Evolutionary conservation across 2,797 vertebrate genomes (phyloP).

Genomic region (Acomys russatus): DNA sequence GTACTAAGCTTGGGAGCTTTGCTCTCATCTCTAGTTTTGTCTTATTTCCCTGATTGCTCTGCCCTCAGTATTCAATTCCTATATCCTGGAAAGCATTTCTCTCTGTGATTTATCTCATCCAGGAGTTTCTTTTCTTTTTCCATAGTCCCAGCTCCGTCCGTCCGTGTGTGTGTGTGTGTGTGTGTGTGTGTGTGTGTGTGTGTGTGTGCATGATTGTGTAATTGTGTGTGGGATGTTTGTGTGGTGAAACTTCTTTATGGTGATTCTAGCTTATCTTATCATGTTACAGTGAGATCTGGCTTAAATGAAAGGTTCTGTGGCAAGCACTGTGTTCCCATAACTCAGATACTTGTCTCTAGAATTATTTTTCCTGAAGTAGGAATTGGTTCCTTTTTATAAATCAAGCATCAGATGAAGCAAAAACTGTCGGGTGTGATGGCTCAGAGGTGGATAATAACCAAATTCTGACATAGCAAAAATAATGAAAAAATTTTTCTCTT

Average conservation of each 20-base stretch:
- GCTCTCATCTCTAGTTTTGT: neutral
- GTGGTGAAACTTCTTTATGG: neutral
- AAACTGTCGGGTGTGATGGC: neutral
- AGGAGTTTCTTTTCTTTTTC: neutral
- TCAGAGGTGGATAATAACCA: conserved; percentile 41
- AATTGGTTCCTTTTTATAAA: conserved; percentile 55
- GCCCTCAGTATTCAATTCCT: neutral
- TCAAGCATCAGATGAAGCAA: conserved; percentile 60
- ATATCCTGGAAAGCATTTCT: neutral
- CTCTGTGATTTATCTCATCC: neutral
- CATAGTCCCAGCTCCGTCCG: no score
- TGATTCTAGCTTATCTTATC: neutral
- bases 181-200: neutral
- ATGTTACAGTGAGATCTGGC: neutral
- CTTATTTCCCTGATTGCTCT: neutral
- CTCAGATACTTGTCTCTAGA: neutral
- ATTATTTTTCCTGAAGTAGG: neutral
- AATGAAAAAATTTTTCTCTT: conserved; percentile 21
- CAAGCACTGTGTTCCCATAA: neutral
- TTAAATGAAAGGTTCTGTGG: conserved; percentile 26
- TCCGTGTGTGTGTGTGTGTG: neutral
- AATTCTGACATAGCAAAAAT: conserved; percentile 17
- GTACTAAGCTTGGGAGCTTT: neutral
- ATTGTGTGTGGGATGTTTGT: neutral
- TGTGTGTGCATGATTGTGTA: neutral